A percentile compares a stretch with the other conserved stretches of the same genome.
Conservation (phyloP, 1,140 invertebrate species). For the Belonocnema kinseyi region DNA sequence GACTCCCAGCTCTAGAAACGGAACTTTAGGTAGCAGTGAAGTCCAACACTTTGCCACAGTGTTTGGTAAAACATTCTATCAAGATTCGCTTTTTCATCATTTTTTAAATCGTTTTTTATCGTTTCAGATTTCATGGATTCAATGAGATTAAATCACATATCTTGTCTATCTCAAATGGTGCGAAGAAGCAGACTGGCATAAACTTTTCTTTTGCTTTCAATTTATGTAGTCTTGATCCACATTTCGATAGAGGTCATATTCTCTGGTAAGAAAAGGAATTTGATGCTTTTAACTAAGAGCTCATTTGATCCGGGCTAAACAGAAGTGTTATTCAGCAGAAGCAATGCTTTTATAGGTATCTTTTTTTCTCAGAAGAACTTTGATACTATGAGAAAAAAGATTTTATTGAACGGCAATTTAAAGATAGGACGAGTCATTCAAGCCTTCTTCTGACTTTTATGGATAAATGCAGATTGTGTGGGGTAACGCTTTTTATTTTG, state of each 20-base stretch:
- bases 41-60: conserved; percentile 35
- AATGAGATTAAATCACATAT: neutral
- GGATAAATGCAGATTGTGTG: too few relatives aligned
- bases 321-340: neutral
- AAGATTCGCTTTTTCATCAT: conserved; percentile 4
- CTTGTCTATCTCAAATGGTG: conserved; percentile 15
- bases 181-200: conserved; percentile 7
- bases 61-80: neutral
- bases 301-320: neutral
- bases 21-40: neutral
- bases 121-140: conserved; percentile 22
- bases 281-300: neutral
- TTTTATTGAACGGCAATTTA: neutral
- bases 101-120: too few relatives aligned
- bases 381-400: neutral
- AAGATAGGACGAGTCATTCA: neutral
- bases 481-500: too few relatives aligned
- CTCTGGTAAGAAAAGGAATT: neutral
- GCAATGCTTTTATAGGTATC: neutral
- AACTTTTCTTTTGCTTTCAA: neutral
- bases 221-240: neutral
- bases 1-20: too few relatives aligned
- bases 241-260: neutral
- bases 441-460: neutral
- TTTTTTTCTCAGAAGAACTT: neutral